Evolutionary conservation across 2,797 vertebrate genomes (phyloP), one percentile per base, ranked within the genome.

Genomic region (Chaetophractus vellerosus): DNA sequence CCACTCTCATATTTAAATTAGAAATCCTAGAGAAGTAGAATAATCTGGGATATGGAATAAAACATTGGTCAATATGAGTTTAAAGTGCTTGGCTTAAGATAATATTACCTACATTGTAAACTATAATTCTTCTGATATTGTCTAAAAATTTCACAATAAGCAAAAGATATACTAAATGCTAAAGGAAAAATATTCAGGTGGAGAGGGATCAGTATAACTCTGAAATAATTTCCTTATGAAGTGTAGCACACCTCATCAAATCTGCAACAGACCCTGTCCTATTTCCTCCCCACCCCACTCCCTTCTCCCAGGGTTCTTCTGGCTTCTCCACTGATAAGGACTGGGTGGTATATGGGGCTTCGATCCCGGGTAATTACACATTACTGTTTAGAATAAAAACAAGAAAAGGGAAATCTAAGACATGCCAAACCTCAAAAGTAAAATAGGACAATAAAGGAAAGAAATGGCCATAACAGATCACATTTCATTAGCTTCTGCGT

Each of bases 151-250:
- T 90, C 78, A 93, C 41, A 93, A 14, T 83, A 88, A 93, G 57
- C 68, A 96, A 93, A 84, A 91, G 52, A 92, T 63, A 63, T 31
- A 94, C n/a, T 90, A 93, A 95, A 89, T 81, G 18, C 19, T 91
- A 86, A 78, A 94, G 28, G 41, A 94, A 96, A 93, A 95, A 74
- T 93, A n/a, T 85, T 91, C 57, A 41, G 26, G 33, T 28, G 87
- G 36, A 86, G 6, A 89, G 63, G 48, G 4, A 59, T 71, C 72
- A 69, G 50, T 59, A 36, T 63, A 57, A 90, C 50, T 83, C 72
- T 87, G 52, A 18, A 82, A 90, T 82, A 90, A 94, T 79, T 74
- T 93, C 90, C 68, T 75, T 79, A 78, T n/a, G 11, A 81, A 15
- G 33, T 74, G n/a, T 84, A 50, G 28, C 0, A 89, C 75, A 96